Percentiles rank a stretch among this genome's conserved stretches.
phyloP scores from a whole-genome alignment of 2,888 invertebrate genomes.

The Monochamus alternatus region DNA sequence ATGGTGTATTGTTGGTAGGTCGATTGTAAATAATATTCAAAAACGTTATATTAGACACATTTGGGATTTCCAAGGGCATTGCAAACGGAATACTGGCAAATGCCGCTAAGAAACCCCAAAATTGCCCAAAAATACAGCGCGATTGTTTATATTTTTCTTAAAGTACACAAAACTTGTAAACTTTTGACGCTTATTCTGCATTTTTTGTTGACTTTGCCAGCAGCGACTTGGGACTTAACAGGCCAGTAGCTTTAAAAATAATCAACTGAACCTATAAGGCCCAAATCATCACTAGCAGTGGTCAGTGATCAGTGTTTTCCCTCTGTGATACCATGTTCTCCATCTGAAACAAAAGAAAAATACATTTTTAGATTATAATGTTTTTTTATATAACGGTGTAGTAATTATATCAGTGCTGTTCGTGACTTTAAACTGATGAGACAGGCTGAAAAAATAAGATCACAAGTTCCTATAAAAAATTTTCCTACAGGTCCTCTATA shows the following conservation, averaged over 20 bases:
- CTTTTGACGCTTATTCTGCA: neutral
- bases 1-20: constrained; percentile 6
- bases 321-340: too few species aligned
- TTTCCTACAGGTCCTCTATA: too few species aligned
- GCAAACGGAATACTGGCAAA: constrained; percentile 79
- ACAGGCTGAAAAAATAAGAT: too few species aligned
- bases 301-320: neutral
- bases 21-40: too few species aligned
- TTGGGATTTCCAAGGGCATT: constrained; percentile 92
- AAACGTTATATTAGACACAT: constrained; percentile 73
- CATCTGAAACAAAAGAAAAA: constrained; percentile 16
- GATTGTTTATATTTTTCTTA: too few species aligned
- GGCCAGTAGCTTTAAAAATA: constrained; percentile 82
- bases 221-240: constrained; percentile 89
- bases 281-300: constrained; percentile 71
- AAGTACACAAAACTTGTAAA: too few species aligned
- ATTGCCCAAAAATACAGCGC: constrained; percentile 75
- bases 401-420: too few species aligned
- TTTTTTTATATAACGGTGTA: too few species aligned
- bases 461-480: too few species aligned
- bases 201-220: constrained; percentile 54
- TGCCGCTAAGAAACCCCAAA: constrained; percentile 89
- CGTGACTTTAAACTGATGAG: too few species aligned
- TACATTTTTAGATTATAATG: too few species aligned
- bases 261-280: constrained; percentile 84